Base-by-base conservation (phyloP, 1,140 invertebrate genomes). In the Neotoxoptera formosana region DNA sequence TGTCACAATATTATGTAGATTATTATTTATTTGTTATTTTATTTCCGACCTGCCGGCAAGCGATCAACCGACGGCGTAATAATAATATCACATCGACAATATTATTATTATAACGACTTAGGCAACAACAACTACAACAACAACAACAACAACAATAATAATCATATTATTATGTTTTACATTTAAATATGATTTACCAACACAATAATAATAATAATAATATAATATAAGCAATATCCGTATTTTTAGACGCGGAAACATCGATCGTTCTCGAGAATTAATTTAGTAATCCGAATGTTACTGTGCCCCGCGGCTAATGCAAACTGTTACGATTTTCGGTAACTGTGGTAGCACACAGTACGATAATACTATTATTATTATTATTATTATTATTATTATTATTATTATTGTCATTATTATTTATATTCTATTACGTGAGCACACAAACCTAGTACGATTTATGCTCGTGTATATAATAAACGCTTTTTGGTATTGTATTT, bases 371-470 rank as follows among this genome's bases (percentile, higher is more conserved):
- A n/a, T 67, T n/a, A 67, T 53, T n/a, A n/a, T n/a, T n/a, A n/a
- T n/a, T n/a, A n/a, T n/a, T 51, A 51, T 53, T 53, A 21, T 53
- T 53, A 53, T 53, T 53, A 53, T 53, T 53, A 53, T 56, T 60
- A 60, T 60, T 67, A 67, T 67, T 67, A 67, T 67, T 67, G 60
- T 67, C 60, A 67, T 67, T 67, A 67, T 76, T 76, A 76, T 76
- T 76, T n/a, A 76, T 76, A n/a, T 14, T n/a, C 60, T 76, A 76
- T 76, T 76, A 76, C 30, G 30, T 3, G 14, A n/a, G 60, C n/a
- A 30, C 60, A 76, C 51, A 53, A 53, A 53, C 30, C 14, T 4
- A 14, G 9, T 67, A 67, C 30, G 14, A 76, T 53, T 53, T 53
- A 53, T 76, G n/a, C 60, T 76, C n/a, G 11, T n/a, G 60, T 76